Evolutionary conservation across 2,888 invertebrate species (phyloP).

Genomic region (Ophioninae sp.): DNA sequence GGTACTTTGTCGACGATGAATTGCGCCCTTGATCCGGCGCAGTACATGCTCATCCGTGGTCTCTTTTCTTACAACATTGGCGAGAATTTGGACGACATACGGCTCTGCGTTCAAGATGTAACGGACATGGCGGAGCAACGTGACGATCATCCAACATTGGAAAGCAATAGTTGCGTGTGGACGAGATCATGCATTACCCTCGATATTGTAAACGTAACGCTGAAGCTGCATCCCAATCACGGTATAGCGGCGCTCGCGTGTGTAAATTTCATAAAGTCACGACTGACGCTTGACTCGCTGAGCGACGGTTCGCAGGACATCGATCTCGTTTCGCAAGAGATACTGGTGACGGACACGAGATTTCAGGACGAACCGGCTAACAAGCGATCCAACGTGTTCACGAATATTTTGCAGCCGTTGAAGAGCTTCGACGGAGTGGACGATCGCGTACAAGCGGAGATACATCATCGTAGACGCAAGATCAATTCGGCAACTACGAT

Average conservation of each 20-base stretch:
- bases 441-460: slow-evolving; percentile 88
- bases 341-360: slow-evolving; percentile 90
- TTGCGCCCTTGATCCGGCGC: slow-evolving; percentile 90
- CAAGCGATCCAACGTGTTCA: slow-evolving; percentile 92
- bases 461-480: slow-evolving; percentile 87
- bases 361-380: slow-evolving; percentile 86
- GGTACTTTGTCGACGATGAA: slow-evolving; percentile 93
- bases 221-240: slow-evolving; percentile 86
- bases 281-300: slow-evolving; percentile 91
- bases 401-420: slow-evolving; percentile 92
- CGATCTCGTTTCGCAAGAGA: slow-evolving; percentile 95
- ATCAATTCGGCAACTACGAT: slow-evolving; percentile 91
- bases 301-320: slow-evolving; percentile 95
- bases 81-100: slow-evolving; percentile 88
- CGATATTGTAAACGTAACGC: slow-evolving; percentile 92
- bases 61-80: slow-evolving; percentile 94
- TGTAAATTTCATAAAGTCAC: slow-evolving; percentile 95
- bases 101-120: slow-evolving; percentile 72
- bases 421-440: slow-evolving; percentile 80
- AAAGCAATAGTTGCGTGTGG: slow-evolving; percentile 84
- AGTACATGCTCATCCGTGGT: slow-evolving; percentile 94
- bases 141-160: slow-evolving; percentile 52
- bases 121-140: slow-evolving; percentile 69
- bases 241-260: slow-evolving; percentile 87
- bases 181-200: slow-evolving; percentile 90